Evolutionary conservation across 2,888 invertebrate species (phyloP).

Genomic region (Callimorpha dominula): DNA sequence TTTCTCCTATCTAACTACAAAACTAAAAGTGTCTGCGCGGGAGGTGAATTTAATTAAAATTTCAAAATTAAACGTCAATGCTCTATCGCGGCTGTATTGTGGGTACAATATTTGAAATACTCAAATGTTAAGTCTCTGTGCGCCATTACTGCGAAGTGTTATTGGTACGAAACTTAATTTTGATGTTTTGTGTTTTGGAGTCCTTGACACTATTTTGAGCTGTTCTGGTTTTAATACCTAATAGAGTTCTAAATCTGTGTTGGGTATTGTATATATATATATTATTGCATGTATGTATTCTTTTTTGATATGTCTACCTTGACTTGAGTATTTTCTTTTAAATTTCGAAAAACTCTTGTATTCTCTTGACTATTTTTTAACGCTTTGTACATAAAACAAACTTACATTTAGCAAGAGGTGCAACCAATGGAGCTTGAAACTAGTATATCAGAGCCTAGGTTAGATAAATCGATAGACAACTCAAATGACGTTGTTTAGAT

Average conservation of each 20-base stretch:
- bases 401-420: too few relatives aligned
- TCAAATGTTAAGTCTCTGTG: neutral
- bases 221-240: neutral
- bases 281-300: too few relatives aligned
- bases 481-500: too few relatives aligned
- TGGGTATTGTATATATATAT: neutral
- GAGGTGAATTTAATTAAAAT: slow-evolving; percentile 59
- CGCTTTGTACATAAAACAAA: too few relatives aligned
- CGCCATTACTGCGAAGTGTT: neutral
- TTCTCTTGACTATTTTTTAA: too few relatives aligned
- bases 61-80: slow-evolving; percentile 57
- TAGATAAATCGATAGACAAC: too few relatives aligned
- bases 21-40: slow-evolving; percentile 41
- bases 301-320: too few relatives aligned
- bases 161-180: neutral
- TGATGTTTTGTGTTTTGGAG: neutral
- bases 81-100: slow-evolving; percentile 44
- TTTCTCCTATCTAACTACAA: slow-evolving; percentile 32
- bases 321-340: too few relatives aligned
- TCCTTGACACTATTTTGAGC: neutral
- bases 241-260: neutral
- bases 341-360: too few relatives aligned
- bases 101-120: slow-evolving; percentile 1
- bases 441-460: too few relatives aligned
- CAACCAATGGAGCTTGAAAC: too few relatives aligned